phyloP scores from a whole-genome alignment of 2,113 vertebrate genomes.

The Grantiella picta region DNA sequence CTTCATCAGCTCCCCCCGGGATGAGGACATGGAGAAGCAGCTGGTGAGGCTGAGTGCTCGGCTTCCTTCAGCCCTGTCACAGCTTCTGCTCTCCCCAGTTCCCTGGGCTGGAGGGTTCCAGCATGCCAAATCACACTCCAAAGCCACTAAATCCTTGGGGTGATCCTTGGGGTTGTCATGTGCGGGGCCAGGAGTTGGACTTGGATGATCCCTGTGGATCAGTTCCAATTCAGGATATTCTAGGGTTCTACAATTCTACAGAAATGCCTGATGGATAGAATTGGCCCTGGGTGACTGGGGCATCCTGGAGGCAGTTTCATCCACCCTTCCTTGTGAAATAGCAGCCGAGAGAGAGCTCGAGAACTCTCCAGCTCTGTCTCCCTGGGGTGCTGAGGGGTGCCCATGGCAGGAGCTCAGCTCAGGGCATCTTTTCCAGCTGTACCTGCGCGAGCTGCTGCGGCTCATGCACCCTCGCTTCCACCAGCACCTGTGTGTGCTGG shows the following conservation, averaged over 20 bases:
- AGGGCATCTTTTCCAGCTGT: slow-evolving; percentile 74
- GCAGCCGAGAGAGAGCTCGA: neutral
- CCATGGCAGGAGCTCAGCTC: neutral
- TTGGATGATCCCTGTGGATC: neutral
- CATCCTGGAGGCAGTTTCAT: neutral
- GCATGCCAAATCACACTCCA: neutral
- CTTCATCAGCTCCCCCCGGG: slow-evolving; percentile 93
- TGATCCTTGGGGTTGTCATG: neutral
- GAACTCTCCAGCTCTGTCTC: neutral
- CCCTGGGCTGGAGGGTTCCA: neutral
- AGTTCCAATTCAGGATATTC: neutral
- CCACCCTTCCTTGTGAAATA: neutral
- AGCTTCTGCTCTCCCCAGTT: neutral
- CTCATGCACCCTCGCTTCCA: slow-evolving; percentile 87
- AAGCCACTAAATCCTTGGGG: neutral
- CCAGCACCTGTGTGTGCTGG: slow-evolving; percentile 87
- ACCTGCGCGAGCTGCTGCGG: slow-evolving; percentile 90
- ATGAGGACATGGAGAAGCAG: slow-evolving; percentile 97
- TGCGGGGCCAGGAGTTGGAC: neutral
- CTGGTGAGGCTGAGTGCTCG: slow-evolving; percentile 78
- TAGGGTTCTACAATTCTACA: neutral
- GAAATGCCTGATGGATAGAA: neutral
- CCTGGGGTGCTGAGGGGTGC: fast-evolving
- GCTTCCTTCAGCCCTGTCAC: neutral
- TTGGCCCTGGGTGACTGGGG: neutral